Base-by-base conservation (phyloP, 2,797 vertebrate genomes). In the Enteromius anoplus region DNA sequence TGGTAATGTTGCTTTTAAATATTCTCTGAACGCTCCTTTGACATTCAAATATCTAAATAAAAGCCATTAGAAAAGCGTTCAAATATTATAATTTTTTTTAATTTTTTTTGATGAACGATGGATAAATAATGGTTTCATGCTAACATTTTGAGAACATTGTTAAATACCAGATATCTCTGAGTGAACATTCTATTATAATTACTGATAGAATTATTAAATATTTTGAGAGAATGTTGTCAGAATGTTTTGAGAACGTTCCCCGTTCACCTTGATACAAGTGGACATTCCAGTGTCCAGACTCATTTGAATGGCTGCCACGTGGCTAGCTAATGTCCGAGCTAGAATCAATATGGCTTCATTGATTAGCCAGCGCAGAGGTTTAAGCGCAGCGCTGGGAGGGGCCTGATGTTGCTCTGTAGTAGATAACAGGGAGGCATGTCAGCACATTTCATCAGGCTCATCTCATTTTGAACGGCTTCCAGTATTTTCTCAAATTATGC, bases 361-460 rank as follows among this genome's bases (percentile, higher is more conserved):
- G 81, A 78, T 68, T 49, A 71, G 66, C 23, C 40, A 47, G n/a
- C 34, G 21, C 51, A 60, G 26, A 45, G 29, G 64, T 68, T 76
- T 68, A 73, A 49, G 53, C 42, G 19, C 58, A 23, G 45, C 0
- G 6, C 10, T 19, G 60, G 66, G 34, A 29, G 32, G 49, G 21
- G 71, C 37, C 32, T 53, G 69, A 55, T 9, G 65, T 82, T 81
- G 21, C 40, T 42, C 51, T 40, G 51, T 53, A 29, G 81, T 29
- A 58, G 80, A 85, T 84, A 86, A 81, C 73, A 88, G 69, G 47
- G 64, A 78, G 26, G 60, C 72, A 71, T 72, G 85, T 86, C 40
- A 80, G 83, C 85, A 68, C 62, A 66, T 85, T 88, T 76, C 80
- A 88, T 85, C 81, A 78, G 75, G 82, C 72, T 81, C 66, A 86